Evolutionary conservation across 1,140 invertebrate genomes (phyloP).

Genomic region (Spodoptera litura): DNA sequence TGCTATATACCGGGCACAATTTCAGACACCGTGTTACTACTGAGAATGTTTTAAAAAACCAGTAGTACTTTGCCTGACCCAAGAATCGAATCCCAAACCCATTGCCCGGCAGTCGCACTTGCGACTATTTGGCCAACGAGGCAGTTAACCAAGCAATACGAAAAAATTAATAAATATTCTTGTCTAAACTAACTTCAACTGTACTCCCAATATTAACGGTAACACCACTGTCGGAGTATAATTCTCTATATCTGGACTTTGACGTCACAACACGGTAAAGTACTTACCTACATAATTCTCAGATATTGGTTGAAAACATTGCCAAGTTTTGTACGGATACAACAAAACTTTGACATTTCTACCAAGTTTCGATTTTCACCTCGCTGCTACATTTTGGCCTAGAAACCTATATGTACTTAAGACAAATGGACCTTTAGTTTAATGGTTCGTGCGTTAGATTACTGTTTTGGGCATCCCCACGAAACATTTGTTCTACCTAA

Average conservation of each 20-base stretch:
- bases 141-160: too few species aligned
- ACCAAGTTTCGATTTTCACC: slow-evolving; percentile 2
- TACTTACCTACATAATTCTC: slow-evolving; percentile 5
- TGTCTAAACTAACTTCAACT: too few species aligned
- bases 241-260: background rate
- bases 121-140: too few species aligned
- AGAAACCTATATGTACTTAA: slow-evolving; percentile 25
- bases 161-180: too few species aligned
- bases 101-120: too few species aligned
- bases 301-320: slow-evolving; percentile 21
- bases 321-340: background rate
- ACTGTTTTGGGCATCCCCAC: slow-evolving; percentile 37
- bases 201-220: background rate
- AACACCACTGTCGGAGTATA: background rate
- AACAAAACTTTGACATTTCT: background rate
- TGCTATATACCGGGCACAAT: too few species aligned
- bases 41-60: too few species aligned
- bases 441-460: slow-evolving; percentile 34
- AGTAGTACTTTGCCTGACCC: too few species aligned
- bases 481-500: slow-evolving; percentile 25
- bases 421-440: slow-evolving; percentile 44
- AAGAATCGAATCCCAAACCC: too few species aligned
- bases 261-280: background rate
- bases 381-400: slow-evolving; percentile 7
- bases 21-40: too few species aligned